Base-by-base conservation (phyloP, 2,113 vertebrate genomes). In the Martes martes region DNA sequence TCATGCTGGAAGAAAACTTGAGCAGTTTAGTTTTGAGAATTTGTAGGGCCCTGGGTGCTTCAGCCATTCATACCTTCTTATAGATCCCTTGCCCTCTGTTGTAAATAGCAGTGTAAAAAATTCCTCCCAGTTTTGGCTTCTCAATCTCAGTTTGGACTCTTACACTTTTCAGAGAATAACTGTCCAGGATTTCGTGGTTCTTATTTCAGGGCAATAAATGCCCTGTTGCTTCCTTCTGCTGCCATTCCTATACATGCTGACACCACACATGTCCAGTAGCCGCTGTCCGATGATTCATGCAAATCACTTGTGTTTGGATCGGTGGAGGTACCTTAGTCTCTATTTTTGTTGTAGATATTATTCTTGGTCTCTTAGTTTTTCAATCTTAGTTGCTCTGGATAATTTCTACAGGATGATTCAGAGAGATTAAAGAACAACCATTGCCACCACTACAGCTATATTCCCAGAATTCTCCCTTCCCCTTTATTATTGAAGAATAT, bases 331-430 rank as follows among this genome's bases (percentile, higher is more conserved):
- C 9, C 13, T 82, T 69, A 82, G 52, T 28, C 45, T 86, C 15
- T 79, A 45, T 84, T 94, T 90, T 91, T 95, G 11, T 74, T 80
- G n/a, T 67, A 73, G 45, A 59, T 67, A 61, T 55, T 92, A 2
- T 80, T 89, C 47, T 96, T 83, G 10, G 11, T 84, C 79, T 91
- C 67, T 95, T 83, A 50, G 28, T 82, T 76, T 96, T 78, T 63
- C 63, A 78, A 21, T 50, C 57, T 93, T 61, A 31, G 11, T 65
- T 88, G 47, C 59, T 90, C 73, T 94, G 7, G 59, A 11, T 86
- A 33, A 65, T 59, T 95, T 83, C 83, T 81, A 42, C n/a, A 16
- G 33, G 33, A 6, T 83, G 52, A 90, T 67, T 95, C 55, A 78
- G 18, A 84, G 28, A 92, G 45, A 69, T 11, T 81, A 31, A 74